Conservation (phyloP, 2,888 invertebrate genomes). For the Noctua janthe region DNA sequence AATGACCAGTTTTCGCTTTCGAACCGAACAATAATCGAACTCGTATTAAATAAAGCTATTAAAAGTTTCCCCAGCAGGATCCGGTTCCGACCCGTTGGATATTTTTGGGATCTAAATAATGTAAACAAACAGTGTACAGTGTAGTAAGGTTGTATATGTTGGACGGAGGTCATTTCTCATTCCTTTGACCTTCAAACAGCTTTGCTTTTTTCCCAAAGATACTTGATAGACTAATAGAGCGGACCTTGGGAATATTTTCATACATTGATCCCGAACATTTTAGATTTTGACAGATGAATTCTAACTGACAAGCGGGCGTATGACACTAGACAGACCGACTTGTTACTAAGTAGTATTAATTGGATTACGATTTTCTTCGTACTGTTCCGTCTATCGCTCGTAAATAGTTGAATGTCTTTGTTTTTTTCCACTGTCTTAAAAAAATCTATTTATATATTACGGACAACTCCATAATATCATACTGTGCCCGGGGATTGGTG, state of each 20-base stretch:
- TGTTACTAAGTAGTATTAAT: too few species aligned
- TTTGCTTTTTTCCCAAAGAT: background rate
- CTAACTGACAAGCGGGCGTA: too few species aligned
- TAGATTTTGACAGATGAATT: too few species aligned
- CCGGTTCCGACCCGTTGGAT: conserved; percentile 45
- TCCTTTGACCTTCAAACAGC: background rate
- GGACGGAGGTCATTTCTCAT: background rate
- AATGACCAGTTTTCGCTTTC: conserved; percentile 80
- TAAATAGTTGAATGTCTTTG: too few species aligned
- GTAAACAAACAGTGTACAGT: conserved; percentile 23
- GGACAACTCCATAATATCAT: background rate
- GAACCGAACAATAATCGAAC: conserved; percentile 79
- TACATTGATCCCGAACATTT: too few species aligned
- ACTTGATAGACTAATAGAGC: too few species aligned
- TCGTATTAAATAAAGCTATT: conserved; percentile 81
- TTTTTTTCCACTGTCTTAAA: background rate
- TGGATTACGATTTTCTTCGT: too few species aligned
- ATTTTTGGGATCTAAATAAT: conserved; percentile 63
- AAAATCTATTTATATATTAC: background rate
- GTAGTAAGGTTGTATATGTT: background rate
- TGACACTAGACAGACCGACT: too few species aligned
- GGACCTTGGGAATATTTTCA: too few species aligned
- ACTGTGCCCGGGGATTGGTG: background rate
- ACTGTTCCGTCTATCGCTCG: too few species aligned
- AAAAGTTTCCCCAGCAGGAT: conserved; percentile 72